Evolutionary conservation across 2,888 invertebrate species (phyloP).

Genomic region (Polylopha cassiicola): DNA sequence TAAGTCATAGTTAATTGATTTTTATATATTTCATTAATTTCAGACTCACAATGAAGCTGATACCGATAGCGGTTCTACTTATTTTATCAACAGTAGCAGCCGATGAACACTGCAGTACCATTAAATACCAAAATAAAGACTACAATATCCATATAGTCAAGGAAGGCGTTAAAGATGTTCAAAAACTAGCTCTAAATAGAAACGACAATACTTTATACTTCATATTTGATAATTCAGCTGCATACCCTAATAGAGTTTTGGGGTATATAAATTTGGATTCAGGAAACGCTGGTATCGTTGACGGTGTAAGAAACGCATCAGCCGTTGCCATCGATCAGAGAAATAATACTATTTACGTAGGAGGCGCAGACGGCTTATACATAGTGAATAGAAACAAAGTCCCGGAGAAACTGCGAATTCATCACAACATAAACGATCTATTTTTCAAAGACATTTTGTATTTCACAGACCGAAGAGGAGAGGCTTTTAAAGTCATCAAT

Average conservation of each 20-base stretch:
- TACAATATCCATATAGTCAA: slow-evolving; percentile 53
- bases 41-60: too few relatives aligned
- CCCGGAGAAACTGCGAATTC: slow-evolving; percentile 49
- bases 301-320: slow-evolving; percentile 58
- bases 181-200: slow-evolving; percentile 46
- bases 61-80: too few relatives aligned
- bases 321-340: slow-evolving; percentile 53
- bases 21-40: too few relatives aligned
- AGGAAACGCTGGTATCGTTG: slow-evolving; percentile 40
- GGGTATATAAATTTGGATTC: slow-evolving; percentile 50
- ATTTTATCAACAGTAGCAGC: too few relatives aligned
- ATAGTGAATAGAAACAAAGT: slow-evolving; percentile 47
- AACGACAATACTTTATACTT: slow-evolving; percentile 60
- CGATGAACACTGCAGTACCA: slow-evolving; percentile 48
- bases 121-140: slow-evolving; percentile 49
- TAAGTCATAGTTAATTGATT: too few relatives aligned
- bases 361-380: slow-evolving; percentile 55
- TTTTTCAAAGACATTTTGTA: slow-evolving; percentile 54
- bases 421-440: slow-evolving; percentile 48
- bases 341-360: slow-evolving; percentile 52
- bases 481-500: slow-evolving; percentile 51
- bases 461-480: slow-evolving; percentile 44
- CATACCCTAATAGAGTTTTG: slow-evolving; percentile 36
- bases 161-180: slow-evolving; percentile 55
- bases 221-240: slow-evolving; percentile 51